Evolutionary conservation across 2,797 vertebrate genomes (phyloP), one percentile per base, ranked within the genome.

Genomic region (Nannoperca obscura): DNA sequence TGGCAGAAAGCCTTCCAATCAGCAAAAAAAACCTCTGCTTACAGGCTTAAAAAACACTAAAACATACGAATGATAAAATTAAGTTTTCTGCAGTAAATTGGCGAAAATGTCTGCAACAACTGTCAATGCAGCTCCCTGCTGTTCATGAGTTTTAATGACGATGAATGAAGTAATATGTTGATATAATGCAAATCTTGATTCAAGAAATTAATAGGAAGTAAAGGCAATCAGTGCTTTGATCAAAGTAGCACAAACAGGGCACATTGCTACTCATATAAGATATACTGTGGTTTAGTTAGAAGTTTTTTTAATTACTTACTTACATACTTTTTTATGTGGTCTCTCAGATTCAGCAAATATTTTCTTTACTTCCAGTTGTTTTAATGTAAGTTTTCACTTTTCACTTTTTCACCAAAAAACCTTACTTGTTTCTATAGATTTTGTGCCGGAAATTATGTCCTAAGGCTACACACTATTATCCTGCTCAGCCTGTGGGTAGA

Each of bases 381-480:
- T 38, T 38, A 38, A 7, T 38, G 36, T 11, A 30, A 17, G 5
- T 49, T 47, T 12, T 22, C 22, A 6, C 47, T 47, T 5, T 24
- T 57, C 22, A 34, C n/a, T 22, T 52, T 22, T 52, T 3, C 9
- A 34, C 47, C 13, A 24, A 46, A 53, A 2, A 44, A 30, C 13
- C 6, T 10, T 1, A 40, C 42, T 17, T 8, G 10, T 44, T 44
- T 58, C 13, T 36, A 2, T 19, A 53, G 2, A 19, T 63, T 22
- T n/a, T 62, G 44, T 58, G 6, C 54, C 57, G 38, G 40, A 71
- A 76, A 74, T 69, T 0, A 57, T 83, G 55, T 38, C 64, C 60
- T 61, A 63, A 57, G 62, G 57, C 62, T 47, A 32, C 44, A 76
- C 38, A 74, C 7, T 62, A 57, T 74, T 72, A 46, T 53, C 22